These are phyloP conservation scores for Eclectus roratus DNA, from an alignment of 2,113 vertebrate species.

Conservation along the genomic window DNA sequence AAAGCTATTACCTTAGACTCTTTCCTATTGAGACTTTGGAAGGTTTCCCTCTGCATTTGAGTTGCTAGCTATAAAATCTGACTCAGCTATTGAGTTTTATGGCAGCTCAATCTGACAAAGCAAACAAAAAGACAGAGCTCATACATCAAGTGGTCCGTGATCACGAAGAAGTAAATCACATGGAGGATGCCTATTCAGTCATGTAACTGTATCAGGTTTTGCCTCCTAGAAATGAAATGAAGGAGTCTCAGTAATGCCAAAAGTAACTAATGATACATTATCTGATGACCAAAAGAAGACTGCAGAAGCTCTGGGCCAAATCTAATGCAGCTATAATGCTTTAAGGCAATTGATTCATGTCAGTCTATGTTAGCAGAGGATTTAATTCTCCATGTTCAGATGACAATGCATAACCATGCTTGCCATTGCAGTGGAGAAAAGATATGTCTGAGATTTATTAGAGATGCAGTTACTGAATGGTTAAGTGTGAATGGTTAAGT, in stretches of 20 bases:
- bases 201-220: background rate
- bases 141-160: background rate
- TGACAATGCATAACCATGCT: background rate
- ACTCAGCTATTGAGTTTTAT: background rate
- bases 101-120: background rate
- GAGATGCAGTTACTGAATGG: background rate
- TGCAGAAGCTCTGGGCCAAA: background rate
- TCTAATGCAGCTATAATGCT: background rate
- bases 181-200: background rate
- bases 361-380: background rate
- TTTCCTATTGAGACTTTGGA: background rate
- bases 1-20: background rate
- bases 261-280: background rate
- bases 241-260: background rate
- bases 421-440: background rate
- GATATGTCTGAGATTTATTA: background rate
- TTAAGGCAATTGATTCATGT: background rate
- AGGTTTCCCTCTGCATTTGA: background rate
- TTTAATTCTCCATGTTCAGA: background rate
- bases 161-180: background rate
- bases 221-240: background rate
- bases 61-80: background rate
- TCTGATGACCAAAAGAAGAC: background rate
- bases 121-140: background rate
- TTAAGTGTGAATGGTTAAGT: background rate